Evolutionary conservation across 2,797 vertebrate species (phyloP).

Genomic region (Pteronotus mesoamericanus): DNA sequence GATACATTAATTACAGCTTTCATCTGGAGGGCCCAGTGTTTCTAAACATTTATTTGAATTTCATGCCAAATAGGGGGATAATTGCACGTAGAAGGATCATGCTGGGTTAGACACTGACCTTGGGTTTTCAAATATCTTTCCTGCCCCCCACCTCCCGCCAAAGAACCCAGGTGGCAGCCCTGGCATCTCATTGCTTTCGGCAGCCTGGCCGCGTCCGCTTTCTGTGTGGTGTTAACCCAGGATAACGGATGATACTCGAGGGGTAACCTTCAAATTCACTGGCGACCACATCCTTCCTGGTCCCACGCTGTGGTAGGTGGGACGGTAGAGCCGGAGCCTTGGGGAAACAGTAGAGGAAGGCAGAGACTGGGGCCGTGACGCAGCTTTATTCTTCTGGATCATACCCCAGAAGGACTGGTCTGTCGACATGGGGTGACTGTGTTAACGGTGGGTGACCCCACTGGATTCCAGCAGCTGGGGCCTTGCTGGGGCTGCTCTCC

Average conservation of each 20-base stretch:
- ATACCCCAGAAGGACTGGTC: not conserved
- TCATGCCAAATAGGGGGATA: slow-evolving; percentile 66
- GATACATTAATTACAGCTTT: slow-evolving; percentile 71
- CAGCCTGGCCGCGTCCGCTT: slow-evolving; percentile 34
- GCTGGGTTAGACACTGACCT: slow-evolving; percentile 58
- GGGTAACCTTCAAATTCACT: not conserved
- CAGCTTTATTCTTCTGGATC: not conserved
- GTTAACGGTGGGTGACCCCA: not conserved
- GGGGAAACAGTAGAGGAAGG: not conserved
- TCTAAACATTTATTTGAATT: slow-evolving; percentile 74
- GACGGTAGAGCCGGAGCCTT: not conserved
- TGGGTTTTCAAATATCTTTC: slow-evolving; percentile 50
- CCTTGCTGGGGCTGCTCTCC: not conserved
- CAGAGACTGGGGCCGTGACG: not conserved
- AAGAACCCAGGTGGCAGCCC: not conserved
- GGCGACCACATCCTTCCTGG: not conserved
- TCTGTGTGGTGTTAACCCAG: not conserved
- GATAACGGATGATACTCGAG: not conserved
- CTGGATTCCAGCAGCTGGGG: not conserved
- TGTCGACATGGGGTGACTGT: not conserved
- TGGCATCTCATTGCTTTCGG: not conserved
- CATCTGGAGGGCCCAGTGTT: slow-evolving; percentile 45
- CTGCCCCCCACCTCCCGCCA: no score
- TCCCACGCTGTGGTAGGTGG: not conserved
- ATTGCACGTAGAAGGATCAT: slow-evolving; percentile 67